phyloP scores from a whole-genome alignment of 2,113 vertebrate genomes.

The Gila orcuttii region DNA sequence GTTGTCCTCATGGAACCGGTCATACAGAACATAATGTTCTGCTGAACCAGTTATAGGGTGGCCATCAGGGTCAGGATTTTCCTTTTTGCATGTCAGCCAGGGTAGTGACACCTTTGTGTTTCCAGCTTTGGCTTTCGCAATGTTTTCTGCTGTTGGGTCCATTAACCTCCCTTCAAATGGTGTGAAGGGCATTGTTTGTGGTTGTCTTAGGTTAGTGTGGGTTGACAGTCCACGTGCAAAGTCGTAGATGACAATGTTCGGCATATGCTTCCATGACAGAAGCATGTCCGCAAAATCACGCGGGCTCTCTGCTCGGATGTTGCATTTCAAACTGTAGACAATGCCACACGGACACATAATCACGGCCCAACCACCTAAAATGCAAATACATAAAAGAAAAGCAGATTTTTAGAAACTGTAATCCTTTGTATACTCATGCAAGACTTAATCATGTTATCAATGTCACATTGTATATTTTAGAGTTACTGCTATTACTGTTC shows the following conservation, averaged over 20 bases:
- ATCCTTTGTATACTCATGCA: no score
- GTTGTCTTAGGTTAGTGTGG: neutral
- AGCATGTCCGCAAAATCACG: conserved; percentile 8
- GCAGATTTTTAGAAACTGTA: neutral
- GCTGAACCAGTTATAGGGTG: conserved; percentile 45
- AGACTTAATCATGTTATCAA: no score
- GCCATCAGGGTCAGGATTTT: conserved; percentile 22
- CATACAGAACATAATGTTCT: conserved; percentile 39
- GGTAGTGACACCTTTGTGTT: conserved; percentile 34
- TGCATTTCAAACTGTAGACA: neutral
- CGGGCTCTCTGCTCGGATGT: neutral
- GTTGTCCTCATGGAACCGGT: conserved; percentile 39
- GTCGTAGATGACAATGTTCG: neutral
- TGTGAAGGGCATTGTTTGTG: neutral
- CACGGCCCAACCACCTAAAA: conserved; percentile 16
- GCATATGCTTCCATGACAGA: conserved; percentile 4
- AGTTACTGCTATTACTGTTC: no score
- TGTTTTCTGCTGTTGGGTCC: neutral
- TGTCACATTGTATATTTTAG: no score
- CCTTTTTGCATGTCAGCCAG: conserved; percentile 33
- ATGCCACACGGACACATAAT: neutral
- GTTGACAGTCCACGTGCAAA: neutral
- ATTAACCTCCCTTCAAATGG: conserved; percentile 3
- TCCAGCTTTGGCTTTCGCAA: conserved; percentile 15
- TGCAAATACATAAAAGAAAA: neutral